Conservation (phyloP, 1,140 invertebrate genomes). For the Batillaria attramentaria region DNA sequence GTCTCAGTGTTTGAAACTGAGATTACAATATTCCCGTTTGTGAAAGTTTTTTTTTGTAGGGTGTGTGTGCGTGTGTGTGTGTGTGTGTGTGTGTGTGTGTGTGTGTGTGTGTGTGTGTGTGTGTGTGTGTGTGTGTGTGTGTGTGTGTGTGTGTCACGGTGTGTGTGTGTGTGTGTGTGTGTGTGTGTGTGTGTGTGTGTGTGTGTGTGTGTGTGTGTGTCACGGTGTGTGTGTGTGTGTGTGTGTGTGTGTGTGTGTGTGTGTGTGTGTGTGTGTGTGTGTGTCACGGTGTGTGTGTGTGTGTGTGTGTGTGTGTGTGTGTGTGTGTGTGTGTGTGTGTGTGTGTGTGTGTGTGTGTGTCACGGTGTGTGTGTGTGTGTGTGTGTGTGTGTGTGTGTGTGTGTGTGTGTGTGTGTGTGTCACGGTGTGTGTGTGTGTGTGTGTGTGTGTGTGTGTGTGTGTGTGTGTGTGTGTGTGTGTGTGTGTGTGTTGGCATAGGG, state of each 20-base stretch:
- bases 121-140: constrained; percentile 41
- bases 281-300: background rate
- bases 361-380: background rate
- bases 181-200: constrained; percentile 36
- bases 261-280: constrained; percentile 4
- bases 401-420: background rate
- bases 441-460: constrained; percentile 37
- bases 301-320: background rate
- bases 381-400: background rate
- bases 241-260: constrained; percentile 2
- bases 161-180: constrained; percentile 40
- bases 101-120: constrained; percentile 42
- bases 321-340: constrained; percentile 4
- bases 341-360: constrained; percentile 1
- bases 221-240: background rate
- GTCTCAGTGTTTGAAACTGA: background rate
- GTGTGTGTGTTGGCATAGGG: no score
- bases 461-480: constrained; percentile 37
- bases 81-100: constrained; percentile 27
- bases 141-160: constrained; percentile 39
- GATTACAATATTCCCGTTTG: no score
- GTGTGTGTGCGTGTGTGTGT: background rate
- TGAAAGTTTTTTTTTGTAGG: background rate
- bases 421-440: no score
- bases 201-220: background rate